Base-by-base conservation (phyloP, 2,888 invertebrate species). In the Drosophila falleni region DNA sequence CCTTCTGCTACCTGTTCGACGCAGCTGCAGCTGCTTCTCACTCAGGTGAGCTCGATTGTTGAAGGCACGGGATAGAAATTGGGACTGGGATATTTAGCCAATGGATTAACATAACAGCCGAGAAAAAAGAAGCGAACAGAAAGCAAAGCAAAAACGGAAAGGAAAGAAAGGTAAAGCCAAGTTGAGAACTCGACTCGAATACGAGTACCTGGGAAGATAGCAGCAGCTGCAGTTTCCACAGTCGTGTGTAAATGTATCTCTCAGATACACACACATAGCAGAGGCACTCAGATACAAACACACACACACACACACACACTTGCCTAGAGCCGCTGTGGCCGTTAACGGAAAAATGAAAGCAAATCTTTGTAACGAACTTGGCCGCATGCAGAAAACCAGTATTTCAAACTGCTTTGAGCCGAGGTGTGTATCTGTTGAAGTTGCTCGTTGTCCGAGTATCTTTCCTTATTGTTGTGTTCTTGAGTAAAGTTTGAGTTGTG, bases 291-390 rank as follows among this genome's bases (percentile, higher is more conserved):
- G 46, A 41, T 23, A 42, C 50, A 54, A 16, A 50, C 42, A 61
- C 41, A 35, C 16, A 15, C 42, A 31, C 49, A 49, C 26, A 50
- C 42, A 61, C 46, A 35, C 23, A 15, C 42, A 37, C 39, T 42
- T 10, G 55, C 44, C 35, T 58, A 60, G 41, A 55, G 39, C 9
- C 41, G 33, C 58, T 39, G 19, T 15, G 69, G 63, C 74, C 68
- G 84, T 81, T 89, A 84, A 84, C 87, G 87, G 79, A 87, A 87
- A 86, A 86, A 87, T 86, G 86, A 86, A 86, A 86, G 86, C 89
- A 86, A 86, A 89, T 86, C 86, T 86, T 88, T 88, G 83, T 80
- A 71, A 71, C 78, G 80, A 86, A 88, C 78, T 74, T 72, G 76
- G 81, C 71, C 71, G 71, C 65, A 47, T 67, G 78, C 58, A 73